Evolutionary conservation across 2,797 vertebrate species (phyloP).

Genomic region (Dryobates pubescens): DNA sequence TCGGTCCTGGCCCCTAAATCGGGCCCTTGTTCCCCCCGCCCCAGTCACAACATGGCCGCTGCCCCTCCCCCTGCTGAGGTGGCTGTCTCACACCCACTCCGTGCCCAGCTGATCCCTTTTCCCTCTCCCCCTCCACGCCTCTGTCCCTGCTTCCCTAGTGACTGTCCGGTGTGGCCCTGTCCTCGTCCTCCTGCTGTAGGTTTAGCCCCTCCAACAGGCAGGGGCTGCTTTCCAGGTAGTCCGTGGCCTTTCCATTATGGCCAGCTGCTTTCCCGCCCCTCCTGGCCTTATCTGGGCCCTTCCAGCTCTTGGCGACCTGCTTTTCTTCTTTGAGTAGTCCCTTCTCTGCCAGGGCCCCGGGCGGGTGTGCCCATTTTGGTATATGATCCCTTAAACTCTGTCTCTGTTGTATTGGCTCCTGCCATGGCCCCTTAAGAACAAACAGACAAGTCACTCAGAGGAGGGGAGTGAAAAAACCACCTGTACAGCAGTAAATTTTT

Average conservation of each 20-base stretch:
- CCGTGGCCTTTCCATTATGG: conserved; percentile 1
- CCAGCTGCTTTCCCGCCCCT: background rate
- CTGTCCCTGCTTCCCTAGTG: background rate
- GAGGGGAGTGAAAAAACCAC: background rate
- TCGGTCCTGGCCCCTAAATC: background rate
- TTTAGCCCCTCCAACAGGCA: background rate
- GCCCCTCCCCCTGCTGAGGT: conserved; percentile 27
- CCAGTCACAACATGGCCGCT: conserved; percentile 1
- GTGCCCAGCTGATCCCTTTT: background rate
- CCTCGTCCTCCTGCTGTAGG: background rate
- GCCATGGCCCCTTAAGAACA: background rate
- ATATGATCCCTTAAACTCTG: background rate
- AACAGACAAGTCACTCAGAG: background rate
- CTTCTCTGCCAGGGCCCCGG: accelerated
- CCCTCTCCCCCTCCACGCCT: background rate
- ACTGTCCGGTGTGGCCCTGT: background rate
- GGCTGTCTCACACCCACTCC: background rate
- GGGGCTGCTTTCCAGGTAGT: background rate
- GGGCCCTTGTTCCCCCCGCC: background rate
- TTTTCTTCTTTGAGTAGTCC: background rate
- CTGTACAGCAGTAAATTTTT: background rate
- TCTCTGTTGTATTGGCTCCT: background rate
- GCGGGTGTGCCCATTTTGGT: accelerated
- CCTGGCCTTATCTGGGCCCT: background rate
- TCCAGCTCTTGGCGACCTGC: background rate